Evolutionary conservation across 2,888 invertebrate genomes (phyloP), one percentile per base, ranked within the genome.

Genomic region (Synergus laeviventris): DNA sequence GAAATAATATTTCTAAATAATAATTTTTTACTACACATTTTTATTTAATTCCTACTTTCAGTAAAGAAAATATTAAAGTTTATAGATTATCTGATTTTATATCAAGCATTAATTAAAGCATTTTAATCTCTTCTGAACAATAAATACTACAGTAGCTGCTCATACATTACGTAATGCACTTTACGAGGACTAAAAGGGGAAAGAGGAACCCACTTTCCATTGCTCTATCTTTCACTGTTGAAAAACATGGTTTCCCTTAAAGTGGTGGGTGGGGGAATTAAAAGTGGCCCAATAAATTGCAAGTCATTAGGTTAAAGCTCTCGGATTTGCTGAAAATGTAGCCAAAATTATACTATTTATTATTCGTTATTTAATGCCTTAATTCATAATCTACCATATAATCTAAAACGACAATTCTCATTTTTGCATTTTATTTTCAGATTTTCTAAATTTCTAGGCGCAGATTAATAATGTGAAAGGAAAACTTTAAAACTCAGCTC

Each of bases 101-200:
- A 61, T 16, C 8, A 24, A 24, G 16, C 16, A 24, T 45, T n/a
- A n/a, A n/a, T 45, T 2, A 66, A 66, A 66, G 42, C 64, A 54
- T 12, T 18, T 56, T 66, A 66, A 66, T 66, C 39, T 24, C 66
- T 45, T 9, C 36, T 64, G 24, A 66, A 45, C 45, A 66, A 66
- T 66, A n/a, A n/a, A n/a, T 66, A 66, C 45, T 66, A 14, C 42
- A 39, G 39, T 21, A 66, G 18, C 38, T 38, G 66, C 24, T 42
- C 45, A 42, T 66, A 66, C 45, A 66, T 66, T 66, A 66, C 45
- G 66, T 45, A 66, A 45, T 66, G 45, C 42, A 66, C 66, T 66
- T 38, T 56, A 56, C 2, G 11, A 3, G 11, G 21, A 21, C 9
- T 11, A 11, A 24, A 45, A 42, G 21, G 21, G 21, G 45, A 21